Conservation (phyloP, 1,140 invertebrate genomes). For the Tetragonula clypearis region DNA sequence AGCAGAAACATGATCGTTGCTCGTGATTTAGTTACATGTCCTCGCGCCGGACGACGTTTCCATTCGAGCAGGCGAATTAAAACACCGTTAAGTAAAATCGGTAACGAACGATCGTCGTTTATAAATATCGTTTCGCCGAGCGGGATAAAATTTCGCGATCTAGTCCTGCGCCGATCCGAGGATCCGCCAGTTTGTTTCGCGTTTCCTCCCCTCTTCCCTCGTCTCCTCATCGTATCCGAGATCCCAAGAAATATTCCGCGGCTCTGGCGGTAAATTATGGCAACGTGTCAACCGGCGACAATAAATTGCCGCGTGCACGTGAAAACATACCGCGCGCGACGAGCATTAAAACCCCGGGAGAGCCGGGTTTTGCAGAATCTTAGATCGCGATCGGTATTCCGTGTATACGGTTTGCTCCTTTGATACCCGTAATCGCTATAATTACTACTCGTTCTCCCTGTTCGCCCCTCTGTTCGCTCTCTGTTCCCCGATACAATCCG, state of each 20-base stretch:
- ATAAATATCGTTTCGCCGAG: constrained; percentile 28
- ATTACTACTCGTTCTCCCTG: not conserved
- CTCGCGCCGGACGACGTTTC: no score
- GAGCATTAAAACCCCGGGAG: constrained; percentile 13
- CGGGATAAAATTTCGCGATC: constrained; percentile 6
- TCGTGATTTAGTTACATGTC: constrained; percentile 16
- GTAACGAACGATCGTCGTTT: constrained; percentile 23
- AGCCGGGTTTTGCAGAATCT: not conserved
- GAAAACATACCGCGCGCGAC: constrained; percentile 2
- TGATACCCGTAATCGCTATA: constrained; percentile 29
- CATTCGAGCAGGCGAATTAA: not conserved
- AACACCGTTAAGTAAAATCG: not conserved
- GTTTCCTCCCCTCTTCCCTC: not conserved
- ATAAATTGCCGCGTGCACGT: constrained; percentile 28
- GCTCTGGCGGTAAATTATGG: constrained; percentile 32
- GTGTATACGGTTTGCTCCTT: constrained; percentile 5
- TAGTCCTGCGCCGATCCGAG: not conserved
- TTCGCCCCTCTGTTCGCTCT: no score
- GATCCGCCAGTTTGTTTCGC: constrained; percentile 14
- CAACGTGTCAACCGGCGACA: constrained; percentile 27
- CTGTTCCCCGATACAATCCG: no score
- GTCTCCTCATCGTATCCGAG: not conserved
- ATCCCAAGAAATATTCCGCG: constrained; percentile 28
- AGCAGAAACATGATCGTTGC: not conserved
- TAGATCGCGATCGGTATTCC: constrained; percentile 27